Base-by-base conservation (phyloP, 35 echinoderm and acorn worm species). In the Apostichopus californicus region DNA sequence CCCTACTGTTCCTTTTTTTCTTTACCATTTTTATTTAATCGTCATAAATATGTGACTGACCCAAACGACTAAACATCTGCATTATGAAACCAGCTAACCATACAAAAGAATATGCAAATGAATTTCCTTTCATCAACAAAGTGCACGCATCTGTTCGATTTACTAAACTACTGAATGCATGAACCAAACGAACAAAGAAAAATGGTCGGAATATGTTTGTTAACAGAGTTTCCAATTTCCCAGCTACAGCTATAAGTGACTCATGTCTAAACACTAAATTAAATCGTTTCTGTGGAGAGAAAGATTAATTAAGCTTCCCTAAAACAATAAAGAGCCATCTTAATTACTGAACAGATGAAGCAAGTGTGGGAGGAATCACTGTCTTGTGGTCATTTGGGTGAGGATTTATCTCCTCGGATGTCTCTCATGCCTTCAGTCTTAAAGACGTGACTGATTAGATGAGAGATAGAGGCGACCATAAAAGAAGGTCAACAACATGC, bases 221-320 rank as follows among this genome's bases (percentile, higher is more conserved):
- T 68, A 68, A 14, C 64, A 68, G 18, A 11, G 8, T 68, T 68
- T 68, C 64, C 18, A 18, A 18, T 68, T 68, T 68, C 11, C 8
- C 8, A 68, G 64, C 64, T 68, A 46, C 34, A 46, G 34, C 34
- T 46, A 46, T 46, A 46, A 46, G 34, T 46, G 34, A 46, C 34
- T 46, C 34, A 46, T 46, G 11, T 68, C 64, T 11, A 68, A 5
- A 68, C 18, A 68, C 8, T 68, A 18, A 75, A 18, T 75, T 22
- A 75, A 75, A 22, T 75, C 71, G 6, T 68, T 20, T 22, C 15
- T 20, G 71, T 18, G n/a, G 71, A 22, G 17, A 22, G 71, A 75
- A 75, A n/a, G 71, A 75, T 75, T 73, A 73, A 73, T 73, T 75
- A 75, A 75, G 71, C 71, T 22, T 75, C 71, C 15, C 71, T 75